A percentile compares a stretch with the other conserved stretches of the same genome.
phyloP scores from a whole-genome alignment of 2,113 vertebrate species.

The Bufo gargarizans region DNA sequence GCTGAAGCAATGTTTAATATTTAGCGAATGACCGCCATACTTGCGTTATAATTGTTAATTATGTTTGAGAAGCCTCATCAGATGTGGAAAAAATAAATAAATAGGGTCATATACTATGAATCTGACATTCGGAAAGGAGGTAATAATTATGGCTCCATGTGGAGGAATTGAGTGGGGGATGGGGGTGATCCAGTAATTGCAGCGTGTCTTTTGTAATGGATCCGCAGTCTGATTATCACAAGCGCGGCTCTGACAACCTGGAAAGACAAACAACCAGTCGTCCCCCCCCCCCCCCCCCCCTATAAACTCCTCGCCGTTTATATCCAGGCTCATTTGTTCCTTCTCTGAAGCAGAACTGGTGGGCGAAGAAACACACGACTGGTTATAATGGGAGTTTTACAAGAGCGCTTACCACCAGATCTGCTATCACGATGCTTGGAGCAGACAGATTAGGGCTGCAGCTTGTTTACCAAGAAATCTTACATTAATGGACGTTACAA shows the following conservation, averaged over 20 bases:
- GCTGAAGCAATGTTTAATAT: no score
- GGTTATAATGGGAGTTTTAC: not conserved
- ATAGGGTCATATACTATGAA: not conserved
- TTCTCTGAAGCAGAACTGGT: not conserved
- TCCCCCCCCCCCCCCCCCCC: conserved; percentile 50
- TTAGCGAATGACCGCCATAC: no score
- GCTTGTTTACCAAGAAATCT: not conserved
- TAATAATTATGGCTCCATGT: not conserved
- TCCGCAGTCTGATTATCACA: conserved; percentile 51
- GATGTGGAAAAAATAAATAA: no score
- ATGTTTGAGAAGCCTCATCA: no score
- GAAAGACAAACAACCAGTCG: conserved; percentile 59
- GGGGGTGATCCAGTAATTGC: conserved; percentile 5
- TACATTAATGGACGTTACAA: not conserved
- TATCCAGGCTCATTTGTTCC: not conserved
- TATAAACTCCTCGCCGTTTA: conserved; percentile 59
- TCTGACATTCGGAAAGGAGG: not conserved
- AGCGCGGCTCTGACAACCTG: conserved; percentile 50
- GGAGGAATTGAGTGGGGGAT: not conserved
- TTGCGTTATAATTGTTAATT: no score
- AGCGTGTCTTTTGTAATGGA: not conserved
- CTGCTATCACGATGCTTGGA: not conserved
- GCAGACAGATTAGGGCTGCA: not conserved
- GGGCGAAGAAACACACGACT: not conserved
- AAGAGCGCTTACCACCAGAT: not conserved